These are phyloP conservation scores for Incurvaria masculella DNA, from an alignment of 2,888 invertebrate species.

Conservation along the genomic window DNA sequence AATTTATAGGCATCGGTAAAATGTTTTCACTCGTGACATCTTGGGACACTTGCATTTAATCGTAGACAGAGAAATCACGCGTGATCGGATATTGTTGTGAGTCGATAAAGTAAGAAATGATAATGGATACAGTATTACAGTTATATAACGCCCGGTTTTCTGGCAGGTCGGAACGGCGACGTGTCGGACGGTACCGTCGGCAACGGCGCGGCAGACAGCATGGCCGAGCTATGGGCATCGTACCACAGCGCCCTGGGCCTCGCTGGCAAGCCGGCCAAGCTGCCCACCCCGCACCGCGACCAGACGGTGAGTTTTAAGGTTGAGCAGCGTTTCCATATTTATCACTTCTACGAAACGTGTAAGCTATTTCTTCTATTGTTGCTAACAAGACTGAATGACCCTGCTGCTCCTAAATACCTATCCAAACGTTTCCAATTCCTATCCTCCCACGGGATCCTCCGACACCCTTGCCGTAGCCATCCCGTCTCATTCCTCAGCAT, in stretches of 20 bases:
- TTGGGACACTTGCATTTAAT: no score
- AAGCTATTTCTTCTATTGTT: background rate
- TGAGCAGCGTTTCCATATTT: conserved; percentile 39
- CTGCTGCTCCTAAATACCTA: no score
- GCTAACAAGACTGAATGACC: background rate
- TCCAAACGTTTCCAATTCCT: no score
- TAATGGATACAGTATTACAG: no score
- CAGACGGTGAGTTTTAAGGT: conserved; percentile 67
- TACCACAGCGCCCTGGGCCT: conserved; percentile 77
- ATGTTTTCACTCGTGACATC: no score
- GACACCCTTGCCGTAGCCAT: no score
- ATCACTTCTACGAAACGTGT: conserved; percentile 1
- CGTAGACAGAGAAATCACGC: no score
- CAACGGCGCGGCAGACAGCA: conserved; percentile 60
- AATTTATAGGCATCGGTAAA: no score
- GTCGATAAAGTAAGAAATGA: no score
- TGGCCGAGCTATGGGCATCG: conserved; percentile 84
- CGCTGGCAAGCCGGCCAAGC: conserved; percentile 51
- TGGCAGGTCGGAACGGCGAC: conserved; percentile 58
- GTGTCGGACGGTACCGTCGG: conserved; percentile 54
- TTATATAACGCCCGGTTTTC: conserved; percentile 16
- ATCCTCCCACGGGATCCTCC: no score
- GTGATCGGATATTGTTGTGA: no score
- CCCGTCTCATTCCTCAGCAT: no score
- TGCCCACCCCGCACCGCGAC: conserved; percentile 57